Conservation (phyloP, 2,888 invertebrate genomes). For the Geotrupes spiniger region DNA sequence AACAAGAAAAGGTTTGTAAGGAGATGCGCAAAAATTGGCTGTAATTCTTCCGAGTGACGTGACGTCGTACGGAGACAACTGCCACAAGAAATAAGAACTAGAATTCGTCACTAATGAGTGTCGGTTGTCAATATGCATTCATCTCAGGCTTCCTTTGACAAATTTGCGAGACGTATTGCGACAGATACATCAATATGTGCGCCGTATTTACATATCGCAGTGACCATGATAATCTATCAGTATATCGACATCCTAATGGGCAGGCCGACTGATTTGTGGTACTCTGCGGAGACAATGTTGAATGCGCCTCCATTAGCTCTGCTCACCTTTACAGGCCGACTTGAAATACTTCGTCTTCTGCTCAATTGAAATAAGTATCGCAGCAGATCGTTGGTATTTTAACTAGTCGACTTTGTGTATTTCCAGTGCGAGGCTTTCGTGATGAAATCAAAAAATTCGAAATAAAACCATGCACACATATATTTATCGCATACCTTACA, state of each 20-base stretch:
- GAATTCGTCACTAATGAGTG: constrained; percentile 28
- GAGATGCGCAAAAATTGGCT: too few relatives aligned
- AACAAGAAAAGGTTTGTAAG: too few relatives aligned
- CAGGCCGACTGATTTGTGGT: constrained; percentile 40
- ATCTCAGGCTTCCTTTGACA: constrained; percentile 35
- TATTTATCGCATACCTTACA: constrained; percentile 8
- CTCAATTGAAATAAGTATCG: not conserved
- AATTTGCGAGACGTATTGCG: constrained; percentile 42
- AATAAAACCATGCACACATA: not conserved
- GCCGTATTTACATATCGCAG: constrained; percentile 42
- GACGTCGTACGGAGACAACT: too few relatives aligned
- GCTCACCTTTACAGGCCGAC: constrained; percentile 31
- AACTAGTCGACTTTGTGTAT: not conserved
- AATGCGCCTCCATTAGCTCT: constrained; percentile 40
- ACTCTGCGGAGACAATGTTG: constrained; percentile 39
- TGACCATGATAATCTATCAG: constrained; percentile 42
- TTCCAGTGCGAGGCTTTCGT: not conserved
- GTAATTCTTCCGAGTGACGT: too few relatives aligned
- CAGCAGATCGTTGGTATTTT: not conserved
- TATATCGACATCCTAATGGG: constrained; percentile 43
- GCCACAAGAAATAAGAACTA: constrained; percentile 18
- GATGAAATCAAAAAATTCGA: not conserved
- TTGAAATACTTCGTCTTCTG: constrained; percentile 17
- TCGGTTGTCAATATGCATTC: constrained; percentile 32
- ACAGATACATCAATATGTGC: constrained; percentile 41